Conservation (phyloP, 2,113 vertebrate species). For the Nansenia antarctica region DNA sequence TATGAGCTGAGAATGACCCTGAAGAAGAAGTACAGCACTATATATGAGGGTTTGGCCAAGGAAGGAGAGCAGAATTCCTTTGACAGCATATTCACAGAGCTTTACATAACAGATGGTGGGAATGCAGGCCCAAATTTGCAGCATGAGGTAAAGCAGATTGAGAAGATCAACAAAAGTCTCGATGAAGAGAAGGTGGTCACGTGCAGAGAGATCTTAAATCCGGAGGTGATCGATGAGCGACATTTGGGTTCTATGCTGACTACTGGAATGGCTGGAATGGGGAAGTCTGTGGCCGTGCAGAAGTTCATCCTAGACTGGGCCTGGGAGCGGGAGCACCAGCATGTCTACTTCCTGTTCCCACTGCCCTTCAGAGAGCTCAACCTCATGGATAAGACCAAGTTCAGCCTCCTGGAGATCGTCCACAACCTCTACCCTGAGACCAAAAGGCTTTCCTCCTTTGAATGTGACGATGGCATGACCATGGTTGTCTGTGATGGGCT, state of each 20-base stretch:
- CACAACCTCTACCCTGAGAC: conserved; percentile 63
- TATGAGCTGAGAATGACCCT: conserved; percentile 57
- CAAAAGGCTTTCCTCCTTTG: conserved; percentile 48
- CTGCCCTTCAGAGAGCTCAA: conserved; percentile 63
- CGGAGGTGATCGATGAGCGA: background rate
- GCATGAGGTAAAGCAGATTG: conserved; percentile 66
- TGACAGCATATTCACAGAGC: conserved; percentile 51
- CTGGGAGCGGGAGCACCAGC: conserved; percentile 46
- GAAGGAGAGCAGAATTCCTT: conserved; percentile 41
- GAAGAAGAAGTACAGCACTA: conserved; percentile 50
- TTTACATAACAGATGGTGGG: conserved; percentile 39
- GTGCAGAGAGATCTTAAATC: conserved; percentile 42
- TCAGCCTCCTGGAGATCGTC: conserved; percentile 59
- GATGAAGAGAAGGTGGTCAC: conserved; percentile 9
- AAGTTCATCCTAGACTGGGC: conserved; percentile 70
- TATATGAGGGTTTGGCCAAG: conserved; percentile 31
- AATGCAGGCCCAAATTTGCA: conserved; percentile 68
- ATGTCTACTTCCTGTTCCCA: conserved; percentile 65
- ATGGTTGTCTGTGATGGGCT: conserved; percentile 72
- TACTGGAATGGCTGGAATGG: conserved; percentile 61
- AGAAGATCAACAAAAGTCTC: conserved; percentile 44
- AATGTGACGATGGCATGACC: conserved; percentile 42
- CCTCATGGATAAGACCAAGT: conserved; percentile 28
- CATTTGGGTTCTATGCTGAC: conserved; percentile 30
- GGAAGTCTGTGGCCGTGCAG: conserved; percentile 63